Conservation (phyloP, 1,140 invertebrate genomes). For the Saccostrea glomerata region DNA sequence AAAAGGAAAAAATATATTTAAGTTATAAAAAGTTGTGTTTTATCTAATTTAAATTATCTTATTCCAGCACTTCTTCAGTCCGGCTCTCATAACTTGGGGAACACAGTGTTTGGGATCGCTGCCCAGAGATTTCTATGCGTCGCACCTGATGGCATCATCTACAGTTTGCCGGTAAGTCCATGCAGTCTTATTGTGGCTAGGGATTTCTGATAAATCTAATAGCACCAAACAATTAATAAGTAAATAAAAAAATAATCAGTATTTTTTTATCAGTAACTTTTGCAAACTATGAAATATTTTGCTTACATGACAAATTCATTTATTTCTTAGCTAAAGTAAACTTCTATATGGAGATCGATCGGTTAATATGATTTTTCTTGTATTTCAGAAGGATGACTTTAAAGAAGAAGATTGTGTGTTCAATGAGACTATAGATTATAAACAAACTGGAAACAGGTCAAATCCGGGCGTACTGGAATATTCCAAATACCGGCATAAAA, state of each 20-base stretch:
- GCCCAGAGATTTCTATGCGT: constrained; percentile 40
- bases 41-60: neutral
- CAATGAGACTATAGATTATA: constrained; percentile 32
- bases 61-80: constrained; percentile 33
- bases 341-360: neutral
- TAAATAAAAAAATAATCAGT: too few relatives aligned
- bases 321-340: too few relatives aligned
- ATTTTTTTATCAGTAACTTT: too few relatives aligned
- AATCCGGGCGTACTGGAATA: neutral
- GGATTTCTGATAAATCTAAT: neutral
- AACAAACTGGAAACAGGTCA: neutral
- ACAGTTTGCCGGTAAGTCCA: constrained; percentile 31
- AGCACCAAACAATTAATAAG: too few relatives aligned
- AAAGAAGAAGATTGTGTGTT: constrained; percentile 42
- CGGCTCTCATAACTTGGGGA: constrained; percentile 1
- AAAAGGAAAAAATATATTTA: too few relatives aligned
- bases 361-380: neutral
- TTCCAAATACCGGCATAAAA: constrained; percentile 19
- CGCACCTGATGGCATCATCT: neutral
- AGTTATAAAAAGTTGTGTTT: too few relatives aligned
- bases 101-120: constrained; percentile 22
- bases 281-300: too few relatives aligned
- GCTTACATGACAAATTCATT: too few relatives aligned
- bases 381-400: constrained; percentile 21
- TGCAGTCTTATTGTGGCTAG: neutral